phyloP scores from a whole-genome alignment of 1,140 invertebrate genomes.

The Chymomyza costata region DNA sequence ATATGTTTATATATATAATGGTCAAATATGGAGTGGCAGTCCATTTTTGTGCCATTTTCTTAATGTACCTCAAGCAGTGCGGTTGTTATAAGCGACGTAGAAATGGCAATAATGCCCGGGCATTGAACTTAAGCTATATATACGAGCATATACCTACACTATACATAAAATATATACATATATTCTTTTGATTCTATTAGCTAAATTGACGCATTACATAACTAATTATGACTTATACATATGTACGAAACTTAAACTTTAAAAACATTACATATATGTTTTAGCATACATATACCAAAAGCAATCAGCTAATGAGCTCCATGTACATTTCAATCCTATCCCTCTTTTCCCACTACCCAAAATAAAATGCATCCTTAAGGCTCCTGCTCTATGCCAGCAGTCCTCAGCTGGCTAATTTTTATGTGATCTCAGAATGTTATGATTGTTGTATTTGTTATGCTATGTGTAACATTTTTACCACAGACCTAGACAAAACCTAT shows the following conservation, averaged over 20 bases:
- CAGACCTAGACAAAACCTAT: conserved; percentile 11
- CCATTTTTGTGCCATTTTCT: conserved; percentile 37
- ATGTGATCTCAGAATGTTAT: conserved; percentile 35
- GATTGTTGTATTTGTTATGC: conserved; percentile 18
- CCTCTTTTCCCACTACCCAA: no score
- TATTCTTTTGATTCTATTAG: background rate
- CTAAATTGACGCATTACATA: no score
- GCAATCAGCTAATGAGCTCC: no score
- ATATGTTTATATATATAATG: no score
- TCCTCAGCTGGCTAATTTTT: conserved; percentile 18
- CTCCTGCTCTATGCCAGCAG: no score
- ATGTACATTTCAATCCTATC: no score
- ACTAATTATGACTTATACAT: no score
- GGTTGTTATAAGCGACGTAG: conserved; percentile 37
- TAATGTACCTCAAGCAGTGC: conserved; percentile 69
- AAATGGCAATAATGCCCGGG: background rate
- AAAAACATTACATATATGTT: no score
- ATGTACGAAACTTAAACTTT: no score
- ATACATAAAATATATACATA: conserved; percentile 1
- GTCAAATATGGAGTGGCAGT: no score
- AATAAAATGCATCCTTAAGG: no score
- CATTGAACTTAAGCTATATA: background rate
- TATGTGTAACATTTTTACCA: background rate
- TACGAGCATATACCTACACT: background rate
- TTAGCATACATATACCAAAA: no score